Percentiles rank a stretch among this genome's conserved stretches.
Conservation (phyloP, 2,113 vertebrate genomes). For the Miniopterus natalensis region DNA sequence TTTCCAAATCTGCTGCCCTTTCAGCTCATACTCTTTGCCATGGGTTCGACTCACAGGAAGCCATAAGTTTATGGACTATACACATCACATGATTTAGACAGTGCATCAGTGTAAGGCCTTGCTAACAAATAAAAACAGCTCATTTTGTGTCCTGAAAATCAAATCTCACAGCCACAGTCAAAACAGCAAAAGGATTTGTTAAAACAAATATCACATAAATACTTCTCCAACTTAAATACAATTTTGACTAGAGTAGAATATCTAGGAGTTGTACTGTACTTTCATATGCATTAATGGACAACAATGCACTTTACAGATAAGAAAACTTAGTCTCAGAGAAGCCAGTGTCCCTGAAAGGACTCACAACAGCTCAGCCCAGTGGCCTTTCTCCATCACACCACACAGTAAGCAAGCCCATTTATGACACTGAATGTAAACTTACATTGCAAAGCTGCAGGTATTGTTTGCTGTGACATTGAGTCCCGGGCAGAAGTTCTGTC, state of each 20-base stretch:
- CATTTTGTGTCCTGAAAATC: too few species aligned
- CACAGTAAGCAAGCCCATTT: neutral
- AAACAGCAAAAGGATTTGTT: too few species aligned
- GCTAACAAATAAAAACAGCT: neutral
- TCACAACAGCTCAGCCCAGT: too few species aligned
- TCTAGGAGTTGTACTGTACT: too few species aligned
- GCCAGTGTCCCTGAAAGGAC: too few species aligned
- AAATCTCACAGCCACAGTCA: too few species aligned
- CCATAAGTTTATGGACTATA: neutral
- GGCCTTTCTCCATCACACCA: neutral
- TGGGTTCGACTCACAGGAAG: neutral
- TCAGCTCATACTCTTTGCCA: neutral
- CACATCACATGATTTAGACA: neutral
- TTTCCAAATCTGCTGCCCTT: neutral
- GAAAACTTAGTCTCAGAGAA: too few species aligned
- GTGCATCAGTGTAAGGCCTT: neutral
- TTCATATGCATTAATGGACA: too few species aligned
- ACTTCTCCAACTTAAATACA: too few species aligned
- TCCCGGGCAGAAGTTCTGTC: slow-evolving; percentile 86
- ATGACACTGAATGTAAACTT: slow-evolving; percentile 34
- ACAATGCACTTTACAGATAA: too few species aligned
- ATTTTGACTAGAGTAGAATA: too few species aligned
- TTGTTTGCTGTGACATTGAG: neutral
- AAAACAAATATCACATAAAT: too few species aligned
- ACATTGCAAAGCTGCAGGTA: neutral